These are phyloP conservation scores for Trichogramma dendrolimi DNA, from an alignment of 2,888 invertebrate genomes.

Conservation along the genomic window DNA sequence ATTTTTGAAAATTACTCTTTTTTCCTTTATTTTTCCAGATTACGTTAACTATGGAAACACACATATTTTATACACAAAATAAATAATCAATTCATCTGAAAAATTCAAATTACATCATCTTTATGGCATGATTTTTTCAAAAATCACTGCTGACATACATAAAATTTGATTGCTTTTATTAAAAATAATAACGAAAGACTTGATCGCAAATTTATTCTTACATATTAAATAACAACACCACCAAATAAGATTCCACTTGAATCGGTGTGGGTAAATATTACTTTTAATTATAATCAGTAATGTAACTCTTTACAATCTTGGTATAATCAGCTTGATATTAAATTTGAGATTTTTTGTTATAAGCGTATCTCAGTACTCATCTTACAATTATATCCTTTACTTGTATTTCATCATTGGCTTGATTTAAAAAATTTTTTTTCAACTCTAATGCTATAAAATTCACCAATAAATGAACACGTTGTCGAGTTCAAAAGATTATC, in stretches of 20 bases:
- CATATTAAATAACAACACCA: constrained; percentile 5
- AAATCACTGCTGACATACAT: background rate
- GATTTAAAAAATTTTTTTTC: too few species aligned
- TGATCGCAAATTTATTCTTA: constrained; percentile 17
- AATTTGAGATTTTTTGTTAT: too few species aligned
- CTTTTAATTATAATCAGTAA: background rate
- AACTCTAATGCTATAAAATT: too few species aligned
- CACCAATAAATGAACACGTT: too few species aligned
- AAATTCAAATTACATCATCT: background rate
- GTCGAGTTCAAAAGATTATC: too few species aligned
- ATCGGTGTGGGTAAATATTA: constrained; percentile 15
- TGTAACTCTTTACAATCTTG: background rate
- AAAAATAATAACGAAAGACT: constrained; percentile 4
- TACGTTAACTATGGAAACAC: constrained; percentile 14
- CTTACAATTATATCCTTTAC: too few species aligned
- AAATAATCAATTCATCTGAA: too few species aligned
- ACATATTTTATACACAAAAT: constrained; percentile 9
- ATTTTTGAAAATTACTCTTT: constrained; percentile 1
- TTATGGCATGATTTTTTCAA: background rate
- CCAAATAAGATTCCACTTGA: constrained; percentile 10
- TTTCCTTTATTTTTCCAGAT: constrained; percentile 16
- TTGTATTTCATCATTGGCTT: too few species aligned
- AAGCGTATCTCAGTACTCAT: too few species aligned
- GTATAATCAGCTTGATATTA: too few species aligned
- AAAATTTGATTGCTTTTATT: background rate